A percentile compares a stretch with the other conserved stretches of the same genome.
phyloP scores from a whole-genome alignment of 2,797 vertebrate species.

The Malacoctenus gilli region DNA sequence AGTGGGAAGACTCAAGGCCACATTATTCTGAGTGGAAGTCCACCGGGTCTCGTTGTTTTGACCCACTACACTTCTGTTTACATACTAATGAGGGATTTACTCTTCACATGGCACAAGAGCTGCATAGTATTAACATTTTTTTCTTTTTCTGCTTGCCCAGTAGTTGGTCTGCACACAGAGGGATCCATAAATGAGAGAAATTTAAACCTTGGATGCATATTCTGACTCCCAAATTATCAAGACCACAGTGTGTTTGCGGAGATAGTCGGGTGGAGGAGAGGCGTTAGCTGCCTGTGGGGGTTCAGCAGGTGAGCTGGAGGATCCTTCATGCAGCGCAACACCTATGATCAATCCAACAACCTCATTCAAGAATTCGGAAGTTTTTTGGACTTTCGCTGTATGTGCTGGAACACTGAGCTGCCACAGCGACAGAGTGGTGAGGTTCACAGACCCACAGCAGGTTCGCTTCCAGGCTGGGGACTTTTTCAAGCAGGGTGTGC shows the following conservation, averaged over 20 bases:
- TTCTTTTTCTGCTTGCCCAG: slow-evolving; percentile 31
- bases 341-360: slow-evolving; percentile 50
- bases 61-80: slow-evolving; percentile 68
- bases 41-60: slow-evolving; percentile 71
- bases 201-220: slow-evolving; percentile 37
- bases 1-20: slow-evolving; percentile 68
- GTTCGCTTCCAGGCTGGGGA: too few species aligned
- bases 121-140: slow-evolving; percentile 39
- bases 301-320: slow-evolving; percentile 42
- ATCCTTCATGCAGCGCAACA: slow-evolving; percentile 36
- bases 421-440: too few species aligned
- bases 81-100: slow-evolving; percentile 77
- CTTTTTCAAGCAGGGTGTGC: too few species aligned
- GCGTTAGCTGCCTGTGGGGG: slow-evolving; percentile 51
- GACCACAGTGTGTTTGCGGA: slow-evolving; percentile 50
- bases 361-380: slow-evolving; percentile 45
- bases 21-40: slow-evolving; percentile 73
- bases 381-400: too few species aligned
- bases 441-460: too few species aligned
- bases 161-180: slow-evolving; percentile 21
- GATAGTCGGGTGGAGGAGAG: slow-evolving; percentile 57
- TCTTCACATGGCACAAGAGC: slow-evolving; percentile 39
- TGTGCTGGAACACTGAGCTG: too few species aligned
- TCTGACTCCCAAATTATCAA: slow-evolving; percentile 50
- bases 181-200: slow-evolving; percentile 58